Evolutionary conservation across 2,888 invertebrate genomes (phyloP), one percentile per base, ranked within the genome.

Genomic region (Drosophila ochracea): DNA sequence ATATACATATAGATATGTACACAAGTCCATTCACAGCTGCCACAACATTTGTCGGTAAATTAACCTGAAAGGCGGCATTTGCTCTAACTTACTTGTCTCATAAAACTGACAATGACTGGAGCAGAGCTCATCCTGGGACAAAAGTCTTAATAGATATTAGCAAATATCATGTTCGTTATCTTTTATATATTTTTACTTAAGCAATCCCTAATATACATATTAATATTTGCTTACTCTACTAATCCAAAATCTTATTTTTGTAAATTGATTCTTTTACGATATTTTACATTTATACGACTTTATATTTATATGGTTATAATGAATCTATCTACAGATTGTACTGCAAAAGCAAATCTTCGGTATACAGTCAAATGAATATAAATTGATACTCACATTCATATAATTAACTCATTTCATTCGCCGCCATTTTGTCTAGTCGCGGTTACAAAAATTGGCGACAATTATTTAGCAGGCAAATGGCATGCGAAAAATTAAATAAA

Each of bases 351-450:
- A n/a, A 19, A 25, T 37, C 25, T 67, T 70, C 52, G 37, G 16
- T 6, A 19, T 37, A 16, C 37, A 37, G 47, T 68, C 35, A 21
- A 68, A 39, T 65, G 47, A 25, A 54, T 55, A 57, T 66, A 39
- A 55, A 68, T 68, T 28, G 5, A 28, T 4, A 50, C 7, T 30
- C 30, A 59, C 72, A 11, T 1, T 25, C 35, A 53, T 61, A 31
- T 41, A 79, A 79, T 80, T 80, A 80, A 77, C 74, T 70, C 67
- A 80, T 49, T 74, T 68, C 10, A 60, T 10, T 55, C 28, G 67
- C 47, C 67, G 78, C 81, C 80, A 47, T 68, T 72, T 75, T 68
- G 80, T 80, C 80, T 80, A 78, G 80, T 75, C 80, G 81, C 75
- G 80, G 80, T 80, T 74, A 66, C 67, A 25, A 31, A 68, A 80